phyloP scores from a whole-genome alignment of 1,140 invertebrate genomes.

The Lasioglossum albipes region DNA sequence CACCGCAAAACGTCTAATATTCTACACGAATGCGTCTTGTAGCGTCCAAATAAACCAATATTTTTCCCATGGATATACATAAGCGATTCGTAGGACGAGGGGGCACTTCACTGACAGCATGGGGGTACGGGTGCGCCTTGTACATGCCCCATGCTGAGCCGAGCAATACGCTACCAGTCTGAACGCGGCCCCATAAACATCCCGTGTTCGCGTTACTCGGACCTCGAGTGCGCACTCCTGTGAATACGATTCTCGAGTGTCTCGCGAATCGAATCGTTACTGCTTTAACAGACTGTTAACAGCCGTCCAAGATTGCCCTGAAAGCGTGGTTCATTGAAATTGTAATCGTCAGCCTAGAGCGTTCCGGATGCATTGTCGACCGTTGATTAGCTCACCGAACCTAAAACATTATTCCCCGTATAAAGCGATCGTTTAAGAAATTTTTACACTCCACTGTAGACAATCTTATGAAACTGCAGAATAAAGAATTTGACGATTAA shows the following conservation, averaged over 20 bases:
- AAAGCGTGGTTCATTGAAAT: slow-evolving; percentile 20
- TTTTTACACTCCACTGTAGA: no score
- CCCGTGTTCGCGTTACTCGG: slow-evolving; percentile 64
- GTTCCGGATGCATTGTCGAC: background rate
- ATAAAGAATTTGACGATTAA: no score
- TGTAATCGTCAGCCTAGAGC: slow-evolving; percentile 17
- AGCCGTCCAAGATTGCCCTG: slow-evolving; percentile 27
- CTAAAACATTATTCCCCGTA: no score
- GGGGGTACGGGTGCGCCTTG: slow-evolving; percentile 72
- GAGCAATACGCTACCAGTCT: slow-evolving; percentile 74
- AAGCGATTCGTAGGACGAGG: slow-evolving; percentile 67
- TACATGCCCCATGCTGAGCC: slow-evolving; percentile 73
- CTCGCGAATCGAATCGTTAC: slow-evolving; percentile 67
- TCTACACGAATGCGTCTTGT: slow-evolving; percentile 61
- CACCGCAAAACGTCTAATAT: slow-evolving; percentile 38
- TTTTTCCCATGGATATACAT: slow-evolving; percentile 78
- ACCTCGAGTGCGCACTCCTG: slow-evolving; percentile 64
- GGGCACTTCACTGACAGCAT: slow-evolving; percentile 69
- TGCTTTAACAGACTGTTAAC: slow-evolving; percentile 68
- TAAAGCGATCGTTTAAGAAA: no score
- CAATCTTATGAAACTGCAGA: no score
- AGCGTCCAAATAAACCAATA: slow-evolving; percentile 75
- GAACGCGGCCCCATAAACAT: slow-evolving; percentile 71
- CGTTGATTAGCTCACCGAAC: no score
- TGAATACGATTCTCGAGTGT: slow-evolving; percentile 68